These are phyloP conservation scores for Doryteuthis pealeii DNA, from an alignment of 1,140 invertebrate species.

Conservation along the genomic window DNA sequence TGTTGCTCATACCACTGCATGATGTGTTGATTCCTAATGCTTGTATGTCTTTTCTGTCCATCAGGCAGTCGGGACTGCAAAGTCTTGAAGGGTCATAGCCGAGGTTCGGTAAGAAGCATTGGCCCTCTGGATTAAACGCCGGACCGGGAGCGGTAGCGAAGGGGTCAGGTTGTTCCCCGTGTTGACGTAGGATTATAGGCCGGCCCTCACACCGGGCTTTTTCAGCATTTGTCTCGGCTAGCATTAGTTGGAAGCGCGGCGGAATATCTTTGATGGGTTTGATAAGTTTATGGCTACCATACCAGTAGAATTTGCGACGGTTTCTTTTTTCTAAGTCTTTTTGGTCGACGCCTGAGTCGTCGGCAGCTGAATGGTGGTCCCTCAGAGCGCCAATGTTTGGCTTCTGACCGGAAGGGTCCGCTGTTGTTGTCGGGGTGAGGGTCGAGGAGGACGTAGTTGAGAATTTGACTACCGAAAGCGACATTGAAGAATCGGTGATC, in stretches of 20 bases:
- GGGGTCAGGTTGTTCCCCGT: conserved; percentile 21
- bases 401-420: background rate
- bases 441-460: background rate
- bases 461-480: background rate
- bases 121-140: conserved; percentile 40
- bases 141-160: background rate
- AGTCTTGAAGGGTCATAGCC: background rate
- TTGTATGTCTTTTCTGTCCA: background rate
- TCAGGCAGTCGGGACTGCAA: background rate
- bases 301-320: conserved; percentile 52
- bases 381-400: background rate
- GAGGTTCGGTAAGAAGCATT: conserved; percentile 41
- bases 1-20: background rate
- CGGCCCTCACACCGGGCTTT: conserved; percentile 50
- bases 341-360: background rate
- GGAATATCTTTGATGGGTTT: conserved; percentile 57
- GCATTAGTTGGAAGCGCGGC: conserved; percentile 45
- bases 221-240: conserved; percentile 45
- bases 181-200: conserved; percentile 46
- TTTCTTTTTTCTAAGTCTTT: conserved; percentile 21
- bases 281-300: conserved; percentile 49
- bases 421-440: background rate
- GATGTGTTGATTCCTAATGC: background rate
- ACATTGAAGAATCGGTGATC: background rate
- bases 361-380: background rate